phyloP scores from a whole-genome alignment of 2,797 vertebrate genomes.

The Oceanodroma leucorhoa region DNA sequence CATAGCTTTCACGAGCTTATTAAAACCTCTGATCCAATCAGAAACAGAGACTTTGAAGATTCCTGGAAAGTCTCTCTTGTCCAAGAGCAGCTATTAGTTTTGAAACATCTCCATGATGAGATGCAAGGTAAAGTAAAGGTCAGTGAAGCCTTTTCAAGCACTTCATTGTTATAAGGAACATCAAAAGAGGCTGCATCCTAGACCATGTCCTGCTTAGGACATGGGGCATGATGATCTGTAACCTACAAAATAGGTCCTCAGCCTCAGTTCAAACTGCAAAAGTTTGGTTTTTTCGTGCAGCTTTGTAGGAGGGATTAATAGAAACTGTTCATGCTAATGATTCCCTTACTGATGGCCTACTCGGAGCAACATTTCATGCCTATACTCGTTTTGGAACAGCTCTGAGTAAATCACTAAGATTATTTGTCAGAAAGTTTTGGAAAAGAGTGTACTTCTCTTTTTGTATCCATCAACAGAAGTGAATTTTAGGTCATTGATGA shows the following conservation, averaged over 20 bases:
- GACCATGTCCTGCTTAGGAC: background rate
- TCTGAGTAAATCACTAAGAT: background rate
- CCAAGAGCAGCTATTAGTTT: background rate
- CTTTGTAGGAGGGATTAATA: background rate
- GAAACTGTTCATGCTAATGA: background rate
- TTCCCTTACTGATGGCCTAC: background rate
- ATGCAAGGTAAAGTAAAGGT: background rate
- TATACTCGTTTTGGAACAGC: background rate
- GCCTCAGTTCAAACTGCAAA: background rate
- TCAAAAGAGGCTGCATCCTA: background rate
- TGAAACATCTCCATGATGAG: background rate
- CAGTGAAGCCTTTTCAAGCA: background rate
- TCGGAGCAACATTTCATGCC: background rate
- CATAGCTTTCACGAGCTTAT: background rate
- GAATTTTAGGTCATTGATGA: background rate
- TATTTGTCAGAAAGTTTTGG: background rate
- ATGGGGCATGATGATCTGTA: background rate
- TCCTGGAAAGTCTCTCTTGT: background rate
- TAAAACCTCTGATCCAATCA: background rate
- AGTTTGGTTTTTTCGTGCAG: accelerated
- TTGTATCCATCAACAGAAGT: background rate
- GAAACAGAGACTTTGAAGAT: background rate
- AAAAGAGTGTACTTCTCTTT: background rate
- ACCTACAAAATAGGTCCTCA: background rate
- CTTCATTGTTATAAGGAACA: background rate